These are phyloP conservation scores for Parambassis ranga DNA, from an alignment of 2,797 vertebrate species.

Conservation along the genomic window DNA sequence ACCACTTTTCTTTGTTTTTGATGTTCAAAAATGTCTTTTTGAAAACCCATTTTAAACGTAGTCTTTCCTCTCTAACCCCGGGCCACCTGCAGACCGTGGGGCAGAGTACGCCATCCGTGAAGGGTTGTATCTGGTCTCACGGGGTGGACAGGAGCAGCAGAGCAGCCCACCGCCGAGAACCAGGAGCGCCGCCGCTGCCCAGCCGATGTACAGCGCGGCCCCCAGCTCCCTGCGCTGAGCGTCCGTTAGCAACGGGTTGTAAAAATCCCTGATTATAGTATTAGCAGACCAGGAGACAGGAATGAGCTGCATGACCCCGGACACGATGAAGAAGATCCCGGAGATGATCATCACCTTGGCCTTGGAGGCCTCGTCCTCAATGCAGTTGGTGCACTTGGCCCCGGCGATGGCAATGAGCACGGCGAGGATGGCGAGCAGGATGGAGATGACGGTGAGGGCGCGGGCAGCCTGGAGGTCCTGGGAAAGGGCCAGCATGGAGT, in stretches of 20 bases:
- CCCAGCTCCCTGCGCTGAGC: constrained; percentile 90
- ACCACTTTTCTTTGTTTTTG: constrained; percentile 39
- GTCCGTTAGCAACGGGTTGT: constrained; percentile 84
- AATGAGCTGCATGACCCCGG: constrained; percentile 89
- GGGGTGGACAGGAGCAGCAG: constrained; percentile 92
- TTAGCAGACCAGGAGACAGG: constrained; percentile 94
- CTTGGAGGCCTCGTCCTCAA: constrained; percentile 90
- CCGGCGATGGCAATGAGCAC: constrained; percentile 89
- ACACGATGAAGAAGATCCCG: constrained; percentile 88
- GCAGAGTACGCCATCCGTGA: constrained; percentile 87
- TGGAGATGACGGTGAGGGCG: constrained; percentile 87
- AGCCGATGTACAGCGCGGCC: constrained; percentile 89
- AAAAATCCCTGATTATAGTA: constrained; percentile 93
- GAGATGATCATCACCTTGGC: constrained; percentile 92
- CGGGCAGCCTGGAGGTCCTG: constrained; percentile 91
- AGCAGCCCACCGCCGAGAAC: constrained; percentile 89
- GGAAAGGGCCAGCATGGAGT: constrained; percentile 87
- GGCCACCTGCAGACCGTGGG: constrained; percentile 80
- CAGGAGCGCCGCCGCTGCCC: constrained; percentile 86
- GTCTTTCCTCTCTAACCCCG: constrained; percentile 90
- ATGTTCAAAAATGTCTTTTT: constrained; percentile 6
- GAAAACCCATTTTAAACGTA: constrained; percentile 82
- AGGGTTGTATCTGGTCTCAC: constrained; percentile 83
- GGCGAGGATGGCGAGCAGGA: constrained; percentile 85
- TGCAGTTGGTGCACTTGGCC: constrained; percentile 94